A percentile compares a stretch with the other conserved stretches of the same genome.
These are phyloP conservation scores for Thunnus albacares DNA, from an alignment of 2,797 vertebrate genomes.

Conservation along the genomic window DNA sequence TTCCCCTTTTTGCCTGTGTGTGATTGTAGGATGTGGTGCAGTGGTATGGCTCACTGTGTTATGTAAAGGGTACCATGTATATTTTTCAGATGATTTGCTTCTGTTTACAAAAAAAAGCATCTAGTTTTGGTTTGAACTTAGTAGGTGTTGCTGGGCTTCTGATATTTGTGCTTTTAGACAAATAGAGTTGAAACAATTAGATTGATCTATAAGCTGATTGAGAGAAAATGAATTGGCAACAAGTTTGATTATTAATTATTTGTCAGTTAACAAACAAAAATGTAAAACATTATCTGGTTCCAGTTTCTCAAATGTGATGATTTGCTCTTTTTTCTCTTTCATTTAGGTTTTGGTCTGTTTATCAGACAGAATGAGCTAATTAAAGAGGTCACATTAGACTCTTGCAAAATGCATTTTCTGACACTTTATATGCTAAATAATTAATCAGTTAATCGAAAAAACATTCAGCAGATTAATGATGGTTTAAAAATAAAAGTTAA, in stretches of 20 bases:
- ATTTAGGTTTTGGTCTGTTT: not conserved
- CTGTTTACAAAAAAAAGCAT: not conserved
- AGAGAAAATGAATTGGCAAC: not conserved
- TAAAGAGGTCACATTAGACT: not conserved
- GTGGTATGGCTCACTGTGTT: not conserved
- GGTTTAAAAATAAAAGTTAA: not conserved
- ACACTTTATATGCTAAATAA: not conserved
- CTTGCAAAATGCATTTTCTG: not conserved
- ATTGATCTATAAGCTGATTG: not conserved
- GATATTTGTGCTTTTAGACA: not conserved
- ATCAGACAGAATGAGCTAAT: not conserved
- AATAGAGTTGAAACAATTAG: not conserved
- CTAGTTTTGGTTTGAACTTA: no score
- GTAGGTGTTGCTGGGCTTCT: not conserved
- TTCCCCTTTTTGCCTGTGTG: constrained; percentile 12
- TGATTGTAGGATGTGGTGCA: not conserved
- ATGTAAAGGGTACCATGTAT: not conserved
- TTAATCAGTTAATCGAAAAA: not conserved
- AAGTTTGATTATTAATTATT: not conserved
- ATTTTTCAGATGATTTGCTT: not conserved
- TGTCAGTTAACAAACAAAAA: not conserved
- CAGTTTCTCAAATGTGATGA: not conserved
- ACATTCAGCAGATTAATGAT: not conserved
- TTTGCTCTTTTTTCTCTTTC: not conserved
- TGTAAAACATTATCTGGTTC: not conserved